Percentiles rank a stretch among this genome's conserved stretches.
These are phyloP conservation scores for Hypomecis atomaria DNA, from an alignment of 2,888 invertebrate species.

Conservation along the genomic window DNA sequence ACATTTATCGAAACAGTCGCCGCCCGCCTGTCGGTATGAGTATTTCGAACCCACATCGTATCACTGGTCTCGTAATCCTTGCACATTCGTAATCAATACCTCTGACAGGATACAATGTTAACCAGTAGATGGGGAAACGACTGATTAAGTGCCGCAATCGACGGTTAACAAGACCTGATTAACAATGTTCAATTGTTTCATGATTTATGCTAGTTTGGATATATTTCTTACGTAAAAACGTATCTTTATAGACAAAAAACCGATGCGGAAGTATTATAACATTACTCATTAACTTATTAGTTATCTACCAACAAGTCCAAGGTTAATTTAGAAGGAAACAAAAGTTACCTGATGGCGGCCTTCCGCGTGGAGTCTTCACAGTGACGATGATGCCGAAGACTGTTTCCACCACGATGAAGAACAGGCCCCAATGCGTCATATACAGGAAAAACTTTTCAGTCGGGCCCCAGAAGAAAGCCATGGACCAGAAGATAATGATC, in stretches of 20 bases:
- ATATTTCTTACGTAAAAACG: not conserved
- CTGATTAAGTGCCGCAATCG: constrained; percentile 49
- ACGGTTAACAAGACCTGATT: constrained; percentile 38
- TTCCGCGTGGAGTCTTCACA: constrained; percentile 52
- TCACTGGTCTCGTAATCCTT: constrained; percentile 15
- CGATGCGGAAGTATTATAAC: not conserved
- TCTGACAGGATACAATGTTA: constrained; percentile 50
- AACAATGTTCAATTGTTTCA: not conserved
- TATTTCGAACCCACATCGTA: constrained; percentile 6
- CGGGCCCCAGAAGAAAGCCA: constrained; percentile 71
- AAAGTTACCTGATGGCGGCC: constrained; percentile 55
- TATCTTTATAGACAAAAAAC: not conserved
- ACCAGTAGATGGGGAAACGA: constrained; percentile 48
- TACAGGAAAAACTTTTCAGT: constrained; percentile 78
- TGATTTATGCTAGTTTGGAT: not conserved
- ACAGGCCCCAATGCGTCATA: constrained; percentile 84
- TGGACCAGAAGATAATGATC: constrained; percentile 61
- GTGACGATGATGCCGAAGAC: constrained; percentile 69
- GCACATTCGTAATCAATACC: constrained; percentile 22
- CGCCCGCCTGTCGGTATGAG: not conserved
- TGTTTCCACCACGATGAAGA: constrained; percentile 69
- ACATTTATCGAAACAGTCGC: constrained; percentile 1
- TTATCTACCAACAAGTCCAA: constrained; percentile 7
- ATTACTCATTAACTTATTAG: constrained; percentile 5
- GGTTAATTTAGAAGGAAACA: constrained; percentile 10